Evolutionary conservation across 2,797 vertebrate species (phyloP), one percentile per base, ranked within the genome.

Genomic region (Alfaro cultratus): DNA sequence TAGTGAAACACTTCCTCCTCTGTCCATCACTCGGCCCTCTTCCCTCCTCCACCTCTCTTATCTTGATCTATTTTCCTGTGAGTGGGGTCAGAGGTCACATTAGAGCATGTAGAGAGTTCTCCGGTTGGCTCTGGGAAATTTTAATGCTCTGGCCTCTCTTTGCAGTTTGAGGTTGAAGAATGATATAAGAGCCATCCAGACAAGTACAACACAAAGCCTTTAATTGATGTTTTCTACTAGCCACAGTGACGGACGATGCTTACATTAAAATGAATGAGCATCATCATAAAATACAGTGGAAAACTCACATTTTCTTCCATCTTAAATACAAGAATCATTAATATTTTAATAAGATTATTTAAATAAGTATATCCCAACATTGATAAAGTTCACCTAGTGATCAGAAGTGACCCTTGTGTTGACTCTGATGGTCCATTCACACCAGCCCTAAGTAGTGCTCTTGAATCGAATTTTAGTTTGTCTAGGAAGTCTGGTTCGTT

Each of bases 111-210:
- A 90, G 57, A 84, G 85, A 88, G 90, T 80, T 87, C 91, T 94
- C 85, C 87, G 83, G 89, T 94, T 95, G 91, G 91, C 79, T 75
- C 87, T 88, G 88, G 89, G 90, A 93, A 93, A 94, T 93, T 85
- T 88, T 78, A 79, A 85, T 85, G 85, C 84, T 93, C 87, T 81
- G 79, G 73, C 8, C 73, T 82, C 82, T 88, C 84, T 86, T 89
- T 88, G 81, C 83, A 75, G 81, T 90, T 90, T 87, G 90, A 60
- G 77, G 46, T 83, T 83, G 77, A 86, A 49, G 67, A 4, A 73
- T 60, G 82, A 79, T 74, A 13, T 45, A 36, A 45, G 49, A 68
- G 51, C 62, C 49, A 46, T 64, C 78, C 86, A 89, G 84, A 89
- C 85, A 86, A 46, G 34, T 34, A 64, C 18, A 45, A 23, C 47